Conservation (phyloP, 2,113 vertebrate species). For the Regulus satrapa region DNA sequence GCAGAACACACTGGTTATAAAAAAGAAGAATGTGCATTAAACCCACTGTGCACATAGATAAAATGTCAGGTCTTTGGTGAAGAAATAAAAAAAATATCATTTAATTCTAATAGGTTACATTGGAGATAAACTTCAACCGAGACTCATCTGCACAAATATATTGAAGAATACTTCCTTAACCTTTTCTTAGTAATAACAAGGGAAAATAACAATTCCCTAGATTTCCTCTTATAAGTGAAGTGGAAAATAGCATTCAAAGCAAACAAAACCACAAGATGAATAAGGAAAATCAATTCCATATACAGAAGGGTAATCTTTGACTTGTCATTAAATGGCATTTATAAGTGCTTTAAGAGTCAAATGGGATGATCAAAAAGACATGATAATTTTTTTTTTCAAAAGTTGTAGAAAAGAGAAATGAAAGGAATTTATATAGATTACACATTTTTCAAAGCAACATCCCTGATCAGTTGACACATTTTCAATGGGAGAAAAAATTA, state of each 20-base stretch:
- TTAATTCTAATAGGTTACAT: not conserved
- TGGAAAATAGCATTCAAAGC: not conserved
- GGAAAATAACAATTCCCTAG: not conserved
- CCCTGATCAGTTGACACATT: not conserved
- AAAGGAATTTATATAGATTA: not conserved
- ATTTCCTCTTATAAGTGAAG: not conserved
- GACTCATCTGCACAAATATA: not conserved
- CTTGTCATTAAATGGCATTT: not conserved
- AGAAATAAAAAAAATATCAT: not conserved
- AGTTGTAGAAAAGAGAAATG: not conserved
- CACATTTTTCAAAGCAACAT: not conserved
- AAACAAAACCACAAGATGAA: not conserved
- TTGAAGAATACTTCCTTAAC: conserved; percentile 9
- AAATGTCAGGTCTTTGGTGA: not conserved
- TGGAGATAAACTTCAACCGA: not conserved
- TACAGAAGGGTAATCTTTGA: not conserved
- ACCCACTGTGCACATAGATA: not conserved
- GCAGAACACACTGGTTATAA: not conserved
- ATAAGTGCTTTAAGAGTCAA: not conserved
- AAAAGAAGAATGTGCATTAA: not conserved
- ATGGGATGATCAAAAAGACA: not conserved
- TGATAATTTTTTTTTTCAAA: not conserved
- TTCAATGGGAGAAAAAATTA: not conserved
- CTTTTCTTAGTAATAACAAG: not conserved
- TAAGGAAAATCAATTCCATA: not conserved